phyloP scores from a whole-genome alignment of 2,113 vertebrate genomes.

The Nothocercus nigrocapillus region DNA sequence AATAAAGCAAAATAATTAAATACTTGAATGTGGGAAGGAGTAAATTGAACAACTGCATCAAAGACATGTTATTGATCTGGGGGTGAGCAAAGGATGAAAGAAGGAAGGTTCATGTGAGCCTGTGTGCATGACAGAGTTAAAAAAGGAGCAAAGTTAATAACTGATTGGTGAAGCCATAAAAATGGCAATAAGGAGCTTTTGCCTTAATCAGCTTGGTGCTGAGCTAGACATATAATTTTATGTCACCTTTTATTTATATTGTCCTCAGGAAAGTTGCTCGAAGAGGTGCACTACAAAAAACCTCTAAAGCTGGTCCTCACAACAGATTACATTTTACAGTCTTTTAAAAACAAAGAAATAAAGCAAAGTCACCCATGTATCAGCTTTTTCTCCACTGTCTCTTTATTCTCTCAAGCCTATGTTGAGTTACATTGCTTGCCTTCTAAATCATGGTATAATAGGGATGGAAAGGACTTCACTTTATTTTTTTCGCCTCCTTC shows the following conservation, averaged over 20 bases:
- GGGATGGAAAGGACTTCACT: conserved; percentile 32
- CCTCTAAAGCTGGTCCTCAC: background rate
- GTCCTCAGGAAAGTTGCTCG: conserved; percentile 41
- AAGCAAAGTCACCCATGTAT: background rate
- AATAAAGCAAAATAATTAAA: conserved; percentile 22
- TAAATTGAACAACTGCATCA: background rate
- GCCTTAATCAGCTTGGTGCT: conserved; percentile 60
- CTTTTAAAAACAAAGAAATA: conserved; percentile 16
- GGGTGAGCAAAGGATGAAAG: background rate
- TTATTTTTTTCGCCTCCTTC: background rate
- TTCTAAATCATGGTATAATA: conserved; percentile 25
- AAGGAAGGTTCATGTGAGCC: background rate
- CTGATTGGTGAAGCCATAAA: conserved; percentile 67
- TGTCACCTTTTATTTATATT: conserved; percentile 73
- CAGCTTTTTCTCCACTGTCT: background rate
- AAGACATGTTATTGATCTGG: background rate
- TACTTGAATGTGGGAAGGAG: background rate
- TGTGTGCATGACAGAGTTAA: conserved; percentile 12
- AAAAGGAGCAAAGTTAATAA: conserved; percentile 67
- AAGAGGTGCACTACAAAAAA: conserved; percentile 1
- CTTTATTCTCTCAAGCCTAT: background rate
- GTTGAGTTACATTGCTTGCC: conserved; percentile 14
- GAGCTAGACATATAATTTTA: conserved; percentile 62
- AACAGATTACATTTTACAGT: conserved; percentile 20
- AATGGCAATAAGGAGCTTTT: conserved; percentile 65